Conservation (phyloP, 2,888 invertebrate genomes). For the Tipula helvola region DNA sequence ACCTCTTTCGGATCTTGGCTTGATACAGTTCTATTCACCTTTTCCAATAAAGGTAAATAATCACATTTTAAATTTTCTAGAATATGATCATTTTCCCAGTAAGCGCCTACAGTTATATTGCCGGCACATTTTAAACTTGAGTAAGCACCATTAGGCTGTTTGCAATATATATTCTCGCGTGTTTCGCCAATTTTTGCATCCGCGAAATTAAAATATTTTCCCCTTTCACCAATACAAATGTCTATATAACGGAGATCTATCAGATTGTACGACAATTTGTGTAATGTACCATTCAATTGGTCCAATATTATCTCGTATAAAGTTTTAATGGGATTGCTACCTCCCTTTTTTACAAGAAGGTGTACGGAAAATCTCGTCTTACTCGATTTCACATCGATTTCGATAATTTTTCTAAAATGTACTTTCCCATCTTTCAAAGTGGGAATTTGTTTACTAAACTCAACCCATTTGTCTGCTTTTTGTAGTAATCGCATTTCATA, state of each 20-base stretch:
- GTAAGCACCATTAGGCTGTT: neutral
- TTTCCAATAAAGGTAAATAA: neutral
- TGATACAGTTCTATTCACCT: neutral
- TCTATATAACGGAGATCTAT: neutral
- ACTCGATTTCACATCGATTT: neutral
- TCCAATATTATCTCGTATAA: neutral
- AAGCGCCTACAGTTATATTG: neutral
- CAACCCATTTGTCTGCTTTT: neutral
- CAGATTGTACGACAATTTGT: neutral
- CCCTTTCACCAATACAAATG: neutral
- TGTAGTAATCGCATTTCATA: neutral
- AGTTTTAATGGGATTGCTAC: neutral
- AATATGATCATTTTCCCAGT: neutral
- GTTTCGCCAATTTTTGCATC: neutral
- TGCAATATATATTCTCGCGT: neutral
- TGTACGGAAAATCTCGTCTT: neutral
- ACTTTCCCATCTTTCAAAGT: neutral
- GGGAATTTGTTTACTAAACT: neutral
- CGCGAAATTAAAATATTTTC: neutral
- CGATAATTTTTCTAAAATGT: neutral
- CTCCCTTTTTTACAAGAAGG: neutral
- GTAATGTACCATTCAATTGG: neutral
- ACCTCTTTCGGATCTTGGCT: neutral
- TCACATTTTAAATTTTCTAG: neutral
- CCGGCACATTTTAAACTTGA: neutral